Percentiles rank a stretch among this genome's conserved stretches.
Conservation (phyloP, 2,888 invertebrate species). For the Gymnosoma rotundatum region DNA sequence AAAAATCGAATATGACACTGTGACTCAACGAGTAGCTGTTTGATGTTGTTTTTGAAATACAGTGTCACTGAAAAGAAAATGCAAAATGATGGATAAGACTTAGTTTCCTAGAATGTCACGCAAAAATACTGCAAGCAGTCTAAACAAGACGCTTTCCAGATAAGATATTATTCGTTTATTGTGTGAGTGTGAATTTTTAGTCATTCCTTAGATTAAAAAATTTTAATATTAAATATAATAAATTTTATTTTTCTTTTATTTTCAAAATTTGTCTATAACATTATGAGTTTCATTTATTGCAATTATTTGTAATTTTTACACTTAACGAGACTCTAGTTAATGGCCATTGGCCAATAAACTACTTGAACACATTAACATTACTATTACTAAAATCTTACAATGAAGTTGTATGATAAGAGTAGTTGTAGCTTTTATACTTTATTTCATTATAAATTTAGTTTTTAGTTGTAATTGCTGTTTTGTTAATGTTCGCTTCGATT, state of each 20-base stretch:
- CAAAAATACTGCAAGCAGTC: no score
- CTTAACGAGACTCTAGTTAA: slow-evolving; percentile 61
- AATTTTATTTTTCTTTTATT: not conserved
- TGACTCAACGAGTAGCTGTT: no score
- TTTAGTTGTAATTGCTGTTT: slow-evolving; percentile 52
- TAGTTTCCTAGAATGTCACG: no score
- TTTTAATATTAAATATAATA: not conserved
- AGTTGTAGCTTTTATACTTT: not conserved
- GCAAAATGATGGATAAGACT: no score
- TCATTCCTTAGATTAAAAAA: no score
- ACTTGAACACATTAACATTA: slow-evolving; percentile 39
- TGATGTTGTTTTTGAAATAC: no score
- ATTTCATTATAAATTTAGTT: slow-evolving; percentile 40
- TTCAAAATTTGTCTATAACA: not conserved
- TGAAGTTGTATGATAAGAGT: slow-evolving; percentile 46
- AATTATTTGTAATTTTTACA: slow-evolving; percentile 49
- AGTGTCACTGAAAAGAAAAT: no score
- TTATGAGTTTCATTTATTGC: slow-evolving; percentile 27
- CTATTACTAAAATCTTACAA: slow-evolving; percentile 6
- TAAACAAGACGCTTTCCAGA: no score
- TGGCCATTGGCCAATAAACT: slow-evolving; percentile 72
- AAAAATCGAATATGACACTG: no score
- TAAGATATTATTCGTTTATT: no score
- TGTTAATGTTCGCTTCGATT: slow-evolving; percentile 32
- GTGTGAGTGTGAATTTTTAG: no score